Evolutionary conservation across 2,888 invertebrate genomes (phyloP), one percentile per base, ranked within the genome.

Genomic region (Cephalotes varians): DNA sequence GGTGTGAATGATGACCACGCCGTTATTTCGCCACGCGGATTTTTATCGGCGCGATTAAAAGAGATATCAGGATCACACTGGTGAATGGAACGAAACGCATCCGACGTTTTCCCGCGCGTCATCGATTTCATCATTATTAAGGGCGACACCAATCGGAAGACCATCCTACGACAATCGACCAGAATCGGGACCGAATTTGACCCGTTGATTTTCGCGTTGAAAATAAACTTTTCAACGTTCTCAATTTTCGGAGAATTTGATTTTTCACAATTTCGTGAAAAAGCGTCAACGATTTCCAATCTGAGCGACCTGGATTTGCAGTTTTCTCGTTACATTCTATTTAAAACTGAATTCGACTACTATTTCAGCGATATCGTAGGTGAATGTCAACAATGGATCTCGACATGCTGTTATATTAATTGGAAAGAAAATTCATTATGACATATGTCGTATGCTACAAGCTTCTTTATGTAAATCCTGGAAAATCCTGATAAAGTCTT

Each of bases 101-200:
- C 34, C 44, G 34, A 47, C 74, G 25, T 40, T 15, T 37, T 58
- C 5, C 28, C 28, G 31, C 58, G 56, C 56, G 21, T 56, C 69
- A 77, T 77, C 77, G 77, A 77, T 77, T 77, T 77, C 69, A 18
- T 69, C 77, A 77, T 69, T 69, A 77, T 69, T 44, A 44, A 69
- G 56, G 56, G 69, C 44, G 54, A 56, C 69, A 56, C 44, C 40
- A 7, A 77, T 69, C 54, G 77, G 31, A 77, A 77, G 77, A 69
- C 21, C 40, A 31, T 4, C 21, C 28, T 15, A 44, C 40, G 69
- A 37, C 40, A 54, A 67, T 62, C 69, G 25, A 28, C 65, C 40
- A 18, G 34, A 49, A 76, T 25, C n/a, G 28, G 60, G 15, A 15
- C 21, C 18, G n/a, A 44, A 77, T 56, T 69, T 56, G 44, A 56